These are phyloP conservation scores for Chiroxiphia lanceolata DNA, from an alignment of 2,797 vertebrate species.

Conservation along the genomic window DNA sequence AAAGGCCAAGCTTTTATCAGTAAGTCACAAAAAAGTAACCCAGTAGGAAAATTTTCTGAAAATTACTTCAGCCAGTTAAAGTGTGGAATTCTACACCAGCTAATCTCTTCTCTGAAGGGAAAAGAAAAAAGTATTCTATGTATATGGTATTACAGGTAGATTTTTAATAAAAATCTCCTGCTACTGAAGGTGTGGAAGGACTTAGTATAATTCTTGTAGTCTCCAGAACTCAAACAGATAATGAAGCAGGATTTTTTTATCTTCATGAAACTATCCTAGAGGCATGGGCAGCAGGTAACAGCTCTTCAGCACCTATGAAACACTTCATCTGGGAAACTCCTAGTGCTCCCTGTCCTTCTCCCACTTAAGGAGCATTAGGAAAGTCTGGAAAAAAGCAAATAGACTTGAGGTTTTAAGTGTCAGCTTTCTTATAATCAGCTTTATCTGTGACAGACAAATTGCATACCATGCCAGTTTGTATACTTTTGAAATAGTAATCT, in stretches of 20 bases:
- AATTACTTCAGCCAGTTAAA: background rate
- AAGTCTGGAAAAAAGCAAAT: background rate
- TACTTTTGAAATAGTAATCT: constrained; percentile 10
- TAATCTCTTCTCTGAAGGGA: background rate
- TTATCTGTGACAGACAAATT: background rate
- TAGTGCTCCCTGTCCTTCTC: background rate
- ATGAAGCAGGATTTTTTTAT: background rate
- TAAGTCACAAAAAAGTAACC: background rate
- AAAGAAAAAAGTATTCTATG: background rate
- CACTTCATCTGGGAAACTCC: background rate
- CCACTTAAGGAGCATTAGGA: background rate
- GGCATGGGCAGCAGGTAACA: background rate
- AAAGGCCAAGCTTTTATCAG: background rate
- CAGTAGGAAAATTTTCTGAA: background rate
- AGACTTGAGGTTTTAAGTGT: background rate
- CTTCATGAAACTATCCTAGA: background rate
- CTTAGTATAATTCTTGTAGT: background rate
- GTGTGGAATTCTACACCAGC: background rate
- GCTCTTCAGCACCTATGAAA: background rate
- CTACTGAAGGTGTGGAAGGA: background rate
- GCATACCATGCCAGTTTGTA: background rate
- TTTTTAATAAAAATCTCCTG: background rate
- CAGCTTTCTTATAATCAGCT: background rate
- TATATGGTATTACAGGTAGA: background rate
- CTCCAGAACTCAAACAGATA: background rate